Percentiles rank a stretch among this genome's conserved stretches.
phyloP scores from a whole-genome alignment of 2,888 invertebrate genomes.

The Agelastica alni region DNA sequence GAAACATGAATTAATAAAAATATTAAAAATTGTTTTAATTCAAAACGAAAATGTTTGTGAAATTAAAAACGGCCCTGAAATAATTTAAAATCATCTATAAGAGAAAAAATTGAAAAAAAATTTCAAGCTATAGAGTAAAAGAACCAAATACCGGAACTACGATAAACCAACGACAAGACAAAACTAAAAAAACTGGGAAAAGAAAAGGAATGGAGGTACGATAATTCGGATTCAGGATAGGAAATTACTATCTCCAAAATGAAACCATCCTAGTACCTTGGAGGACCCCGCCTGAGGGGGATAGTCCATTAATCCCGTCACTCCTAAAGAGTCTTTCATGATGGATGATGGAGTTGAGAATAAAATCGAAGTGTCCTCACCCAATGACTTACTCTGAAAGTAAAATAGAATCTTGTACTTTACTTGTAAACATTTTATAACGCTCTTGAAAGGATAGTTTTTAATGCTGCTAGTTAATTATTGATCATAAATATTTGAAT shows the following conservation, averaged over 20 bases:
- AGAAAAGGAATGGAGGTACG: slow-evolving; percentile 22
- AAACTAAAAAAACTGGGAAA: slow-evolving; percentile 21
- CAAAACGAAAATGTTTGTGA: too few relatives aligned
- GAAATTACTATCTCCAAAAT: slow-evolving; percentile 49
- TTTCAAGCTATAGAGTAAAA: slow-evolving; percentile 9
- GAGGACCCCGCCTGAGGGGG: slow-evolving; percentile 53
- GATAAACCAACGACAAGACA: slow-evolving; percentile 16
- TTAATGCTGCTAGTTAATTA: too few relatives aligned
- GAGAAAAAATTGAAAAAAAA: neutral
- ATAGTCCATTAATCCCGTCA: slow-evolving; percentile 67
- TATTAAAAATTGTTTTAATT: neutral
- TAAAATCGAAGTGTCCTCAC: slow-evolving; percentile 74
- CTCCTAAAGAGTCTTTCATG: slow-evolving; percentile 77
- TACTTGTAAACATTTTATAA: neutral
- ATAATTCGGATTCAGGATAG: slow-evolving; percentile 29
- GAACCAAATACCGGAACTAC: slow-evolving; percentile 16
- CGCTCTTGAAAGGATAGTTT: neutral
- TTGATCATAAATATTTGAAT: too few relatives aligned
- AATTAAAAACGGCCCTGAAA: slow-evolving; percentile 5
- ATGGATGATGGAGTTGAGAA: slow-evolving; percentile 91
- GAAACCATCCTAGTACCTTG: slow-evolving; percentile 56
- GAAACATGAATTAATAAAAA: neutral
- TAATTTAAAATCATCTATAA: neutral
- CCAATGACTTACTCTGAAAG: slow-evolving; percentile 84
- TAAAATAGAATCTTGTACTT: slow-evolving; percentile 38